phyloP scores from a whole-genome alignment of 35 echinoderm and acorn worm genomes.

The Strongylocentrotus purpuratus region DNA sequence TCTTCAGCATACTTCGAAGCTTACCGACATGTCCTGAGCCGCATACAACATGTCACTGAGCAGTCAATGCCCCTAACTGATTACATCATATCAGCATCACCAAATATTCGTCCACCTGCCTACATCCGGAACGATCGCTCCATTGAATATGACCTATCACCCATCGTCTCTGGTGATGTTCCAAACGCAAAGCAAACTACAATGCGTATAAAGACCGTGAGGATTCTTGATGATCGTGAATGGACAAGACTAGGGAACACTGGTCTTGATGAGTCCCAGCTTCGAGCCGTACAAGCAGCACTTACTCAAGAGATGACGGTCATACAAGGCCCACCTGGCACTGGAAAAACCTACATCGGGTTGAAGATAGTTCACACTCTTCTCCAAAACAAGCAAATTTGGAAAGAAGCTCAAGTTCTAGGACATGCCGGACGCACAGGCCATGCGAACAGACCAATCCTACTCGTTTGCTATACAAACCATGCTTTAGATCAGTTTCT shows the following conservation, averaged over 20 bases:
- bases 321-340: slow-evolving; percentile 97
- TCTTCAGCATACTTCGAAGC: slow-evolving; percentile 96
- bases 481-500: slow-evolving; percentile 98
- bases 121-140: slow-evolving; percentile 61
- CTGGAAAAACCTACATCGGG: slow-evolving; percentile 94
- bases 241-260: slow-evolving; percentile 63
- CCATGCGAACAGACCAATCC: slow-evolving; percentile 60
- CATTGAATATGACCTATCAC: slow-evolving; percentile 71
- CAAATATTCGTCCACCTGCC: slow-evolving; percentile 47
- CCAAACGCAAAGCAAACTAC: background rate
- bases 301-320: slow-evolving; percentile 84
- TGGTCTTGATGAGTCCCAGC: slow-evolving; percentile 77
- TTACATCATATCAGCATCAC: slow-evolving; percentile 73
- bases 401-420: slow-evolving; percentile 47
- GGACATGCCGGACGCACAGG: background rate
- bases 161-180: slow-evolving; percentile 42
- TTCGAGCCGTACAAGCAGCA: slow-evolving; percentile 72
- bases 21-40: slow-evolving; percentile 83
- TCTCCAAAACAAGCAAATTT: slow-evolving; percentile 66
- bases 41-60: slow-evolving; percentile 74
- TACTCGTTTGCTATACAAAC: slow-evolving; percentile 91
- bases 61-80: slow-evolving; percentile 65
- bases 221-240: background rate
- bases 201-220: slow-evolving; percentile 18
- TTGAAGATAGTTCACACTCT: slow-evolving; percentile 89